These are phyloP conservation scores for Gibbula magus DNA, from an alignment of 2,888 invertebrate genomes.

Conservation along the genomic window DNA sequence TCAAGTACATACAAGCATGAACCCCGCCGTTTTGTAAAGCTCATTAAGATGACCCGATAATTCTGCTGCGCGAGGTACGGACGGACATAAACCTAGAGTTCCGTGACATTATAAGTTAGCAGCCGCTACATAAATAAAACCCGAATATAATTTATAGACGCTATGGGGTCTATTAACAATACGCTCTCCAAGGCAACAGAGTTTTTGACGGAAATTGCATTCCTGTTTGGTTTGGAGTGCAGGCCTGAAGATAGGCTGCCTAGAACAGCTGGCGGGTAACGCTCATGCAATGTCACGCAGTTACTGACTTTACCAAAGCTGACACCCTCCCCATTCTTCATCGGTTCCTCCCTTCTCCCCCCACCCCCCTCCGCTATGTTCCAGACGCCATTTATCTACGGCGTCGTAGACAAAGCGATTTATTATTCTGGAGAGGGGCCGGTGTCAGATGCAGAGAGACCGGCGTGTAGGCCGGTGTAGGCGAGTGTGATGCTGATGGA, in stretches of 20 bases:
- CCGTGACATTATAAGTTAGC: neutral
- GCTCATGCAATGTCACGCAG: slow-evolving; percentile 8
- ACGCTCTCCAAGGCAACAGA: neutral
- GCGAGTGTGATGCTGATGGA: neutral
- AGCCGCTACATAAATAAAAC: neutral
- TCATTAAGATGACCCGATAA: too few relatives aligned
- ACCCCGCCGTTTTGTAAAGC: too few relatives aligned
- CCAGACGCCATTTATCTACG: slow-evolving; percentile 7
- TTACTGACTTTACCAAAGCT: neutral
- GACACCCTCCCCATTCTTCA: neutral
- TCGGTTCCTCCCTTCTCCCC: neutral
- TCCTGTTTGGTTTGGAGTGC: neutral
- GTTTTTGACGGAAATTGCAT: neutral
- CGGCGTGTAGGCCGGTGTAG: neutral
- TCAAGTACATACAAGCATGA: too few relatives aligned
- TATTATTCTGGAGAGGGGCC: slow-evolving; percentile 1
- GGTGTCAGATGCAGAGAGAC: neutral
- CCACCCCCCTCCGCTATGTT: neutral
- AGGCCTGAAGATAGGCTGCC: neutral
- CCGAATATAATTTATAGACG: neutral
- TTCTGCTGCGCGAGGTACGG: too few relatives aligned
- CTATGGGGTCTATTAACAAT: neutral
- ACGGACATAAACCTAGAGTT: too few relatives aligned
- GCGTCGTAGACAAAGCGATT: slow-evolving; percentile 21
- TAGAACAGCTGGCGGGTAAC: slow-evolving; percentile 4